Evolutionary conservation across 2,888 invertebrate genomes (phyloP).

Genomic region (Lymantria monacha): DNA sequence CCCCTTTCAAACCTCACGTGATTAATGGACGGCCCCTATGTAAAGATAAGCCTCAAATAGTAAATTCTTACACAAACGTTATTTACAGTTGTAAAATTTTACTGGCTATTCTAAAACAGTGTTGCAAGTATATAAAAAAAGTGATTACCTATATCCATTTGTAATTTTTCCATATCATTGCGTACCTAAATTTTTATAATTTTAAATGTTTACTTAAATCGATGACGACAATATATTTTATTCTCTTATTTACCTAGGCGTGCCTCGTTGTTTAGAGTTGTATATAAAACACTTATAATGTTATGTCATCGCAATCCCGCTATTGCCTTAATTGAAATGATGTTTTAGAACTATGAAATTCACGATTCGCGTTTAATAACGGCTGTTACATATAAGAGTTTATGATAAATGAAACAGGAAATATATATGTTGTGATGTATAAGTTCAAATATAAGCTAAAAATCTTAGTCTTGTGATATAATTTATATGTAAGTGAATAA

Average conservation of each 20-base stretch:
- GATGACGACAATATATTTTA: slow-evolving; percentile 65
- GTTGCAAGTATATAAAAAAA: slow-evolving; percentile 21
- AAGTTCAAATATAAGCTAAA: slow-evolving; percentile 74
- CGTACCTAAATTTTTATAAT: slow-evolving; percentile 53
- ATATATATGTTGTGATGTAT: slow-evolving; percentile 79
- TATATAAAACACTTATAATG: slow-evolving; percentile 41
- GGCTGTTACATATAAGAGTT: slow-evolving; percentile 72
- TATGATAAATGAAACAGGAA: slow-evolving; percentile 58
- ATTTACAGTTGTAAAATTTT: not conserved
- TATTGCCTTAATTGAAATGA: slow-evolving; percentile 71
- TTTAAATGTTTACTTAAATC: slow-evolving; percentile 35
- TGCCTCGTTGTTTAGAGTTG: slow-evolving; percentile 53
- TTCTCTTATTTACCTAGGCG: slow-evolving; percentile 46
- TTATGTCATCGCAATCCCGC: slow-evolving; percentile 47
- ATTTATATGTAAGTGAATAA: slow-evolving; percentile 80
- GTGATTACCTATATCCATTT: slow-evolving; percentile 29
- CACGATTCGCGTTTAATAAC: slow-evolving; percentile 58
- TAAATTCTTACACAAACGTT: not conserved
- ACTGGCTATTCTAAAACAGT: slow-evolving; percentile 2
- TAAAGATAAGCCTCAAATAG: slow-evolving; percentile 5
- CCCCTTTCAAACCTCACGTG: too few relatives aligned
- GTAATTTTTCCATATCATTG: slow-evolving; percentile 62
- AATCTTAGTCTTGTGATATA: slow-evolving; percentile 81
- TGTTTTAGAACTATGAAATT: slow-evolving; percentile 46
- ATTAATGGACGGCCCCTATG: too few relatives aligned